Evolutionary conservation across 1,140 invertebrate genomes (phyloP), one percentile per base, ranked within the genome.

Genomic region (Apis florea): DNA sequence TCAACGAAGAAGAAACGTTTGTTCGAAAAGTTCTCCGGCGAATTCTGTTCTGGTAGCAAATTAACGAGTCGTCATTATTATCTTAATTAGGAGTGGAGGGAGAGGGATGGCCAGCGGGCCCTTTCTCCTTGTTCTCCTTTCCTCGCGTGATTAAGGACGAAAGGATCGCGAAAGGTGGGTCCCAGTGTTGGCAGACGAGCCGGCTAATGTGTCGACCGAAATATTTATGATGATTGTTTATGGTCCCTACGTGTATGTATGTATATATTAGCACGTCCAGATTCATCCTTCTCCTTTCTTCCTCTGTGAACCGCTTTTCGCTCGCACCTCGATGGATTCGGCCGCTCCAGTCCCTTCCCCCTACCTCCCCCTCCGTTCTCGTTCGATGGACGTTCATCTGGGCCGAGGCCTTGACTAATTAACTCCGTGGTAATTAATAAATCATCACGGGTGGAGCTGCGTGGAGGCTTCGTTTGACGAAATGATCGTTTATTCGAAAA

Each of bases 191-290:
- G 90, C 90, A 91, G 90, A 90, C 88, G 86, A 88, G 85, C 86
- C 69, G 71, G 89, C 91, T 92, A 92, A 92, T 92, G 92, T 92
- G 91, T 92, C 90, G 92, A 92, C 88, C 89, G 89, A 92, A 91
- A 92, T 92, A 92, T 92, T 92, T 92, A 92, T 92, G 91, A 92
- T 92, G 91, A 92, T 92, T 92, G 91, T 92, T 92, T 92, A 92
- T 92, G 91, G 90, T 91, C 89, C 90, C 89, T 89, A 89, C 89
- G 92, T 91, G 31, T 40, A 40, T 6, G 31, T 40, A 40, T 40
- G 31, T 40, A 40, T 40, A 92, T 92, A 92, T 92, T 92, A 92
- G 90, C 91, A 89, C 90, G 90, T 91, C 90, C 88, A n/a, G 68
- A 71, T 40, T 61, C 13, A 12, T n/a, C 49, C 56, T 2, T 74